Evolutionary conservation across 2,113 vertebrate genomes (phyloP).

Genomic region (Cromileptes altivelis): DNA sequence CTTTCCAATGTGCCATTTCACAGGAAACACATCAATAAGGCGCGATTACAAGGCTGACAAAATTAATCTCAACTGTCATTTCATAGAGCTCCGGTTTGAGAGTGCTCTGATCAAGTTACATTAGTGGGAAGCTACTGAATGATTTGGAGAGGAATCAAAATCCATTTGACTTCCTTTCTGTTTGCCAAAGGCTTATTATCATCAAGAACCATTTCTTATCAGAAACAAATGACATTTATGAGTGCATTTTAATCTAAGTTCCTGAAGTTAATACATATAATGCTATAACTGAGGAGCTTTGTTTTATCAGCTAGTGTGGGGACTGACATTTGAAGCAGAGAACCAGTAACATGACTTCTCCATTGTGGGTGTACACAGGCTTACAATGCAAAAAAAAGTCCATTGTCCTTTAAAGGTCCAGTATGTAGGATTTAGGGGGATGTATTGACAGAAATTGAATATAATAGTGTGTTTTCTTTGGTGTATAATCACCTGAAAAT

Average conservation of each 20-base stretch:
- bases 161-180: constrained; percentile 79
- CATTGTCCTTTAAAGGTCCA: not conserved
- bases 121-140: constrained; percentile 78
- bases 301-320: constrained; percentile 12
- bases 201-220: constrained; percentile 54
- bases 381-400: not conserved
- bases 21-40: constrained; percentile 84
- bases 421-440: no score
- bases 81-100: constrained; percentile 76
- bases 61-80: constrained; percentile 83
- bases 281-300: constrained; percentile 11
- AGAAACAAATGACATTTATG: constrained; percentile 67
- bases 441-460: no score
- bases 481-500: no score
- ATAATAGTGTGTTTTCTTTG: no score
- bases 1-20: constrained; percentile 77
- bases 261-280: constrained; percentile 45
- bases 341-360: not conserved
- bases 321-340: constrained; percentile 8
- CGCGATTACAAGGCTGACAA: constrained; percentile 83
- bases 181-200: constrained; percentile 73
- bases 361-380: not conserved
- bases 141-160: constrained; percentile 82
- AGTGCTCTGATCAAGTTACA: constrained; percentile 83
- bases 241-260: constrained; percentile 52